Evolutionary conservation across 2,888 invertebrate species (phyloP).

Genomic region (Xiphydria camelus): DNA sequence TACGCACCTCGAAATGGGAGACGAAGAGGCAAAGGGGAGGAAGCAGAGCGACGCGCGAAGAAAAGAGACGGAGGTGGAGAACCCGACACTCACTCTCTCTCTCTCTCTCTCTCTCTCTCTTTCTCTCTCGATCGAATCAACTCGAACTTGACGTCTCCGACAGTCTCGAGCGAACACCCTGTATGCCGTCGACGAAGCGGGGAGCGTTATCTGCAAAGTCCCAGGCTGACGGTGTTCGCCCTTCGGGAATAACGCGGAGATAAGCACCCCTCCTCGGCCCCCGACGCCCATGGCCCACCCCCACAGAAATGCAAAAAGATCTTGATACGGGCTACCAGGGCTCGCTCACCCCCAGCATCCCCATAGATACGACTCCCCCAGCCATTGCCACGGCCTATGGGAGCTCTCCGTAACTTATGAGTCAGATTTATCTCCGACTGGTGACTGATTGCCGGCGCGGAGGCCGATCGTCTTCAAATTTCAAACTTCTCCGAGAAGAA

Average conservation of each 20-base stretch:
- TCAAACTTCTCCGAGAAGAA: constrained; percentile 23
- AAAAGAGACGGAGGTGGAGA: too few relatives aligned
- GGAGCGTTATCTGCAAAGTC: constrained; percentile 52
- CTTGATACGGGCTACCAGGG: constrained; percentile 48
- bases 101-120: too few relatives aligned
- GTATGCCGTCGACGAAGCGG: constrained; percentile 17
- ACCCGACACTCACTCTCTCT: too few relatives aligned
- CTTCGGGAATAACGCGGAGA: constrained; percentile 56
- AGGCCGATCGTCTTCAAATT: constrained; percentile 38
- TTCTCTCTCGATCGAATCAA: too few relatives aligned
- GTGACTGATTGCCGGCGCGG: constrained; percentile 46
- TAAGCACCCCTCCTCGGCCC: constrained; percentile 41
- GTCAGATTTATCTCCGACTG: constrained; percentile 54
- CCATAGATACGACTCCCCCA: constrained; percentile 29
- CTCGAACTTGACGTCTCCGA: constrained; percentile 41
- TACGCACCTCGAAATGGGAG: too few relatives aligned
- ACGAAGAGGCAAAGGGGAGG: constrained; percentile 2
- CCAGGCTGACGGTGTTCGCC: constrained; percentile 55
- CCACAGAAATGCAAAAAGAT: constrained; percentile 55
- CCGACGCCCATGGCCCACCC: constrained; percentile 34
- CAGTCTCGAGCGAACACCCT: constrained; percentile 26
- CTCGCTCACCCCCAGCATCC: constrained; percentile 28
- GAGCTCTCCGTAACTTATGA: constrained; percentile 50
- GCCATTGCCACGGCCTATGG: constrained; percentile 37
- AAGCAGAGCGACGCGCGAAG: constrained; percentile 17